Conservation (phyloP, 1,140 invertebrate species). For the Megalopta genalis region DNA sequence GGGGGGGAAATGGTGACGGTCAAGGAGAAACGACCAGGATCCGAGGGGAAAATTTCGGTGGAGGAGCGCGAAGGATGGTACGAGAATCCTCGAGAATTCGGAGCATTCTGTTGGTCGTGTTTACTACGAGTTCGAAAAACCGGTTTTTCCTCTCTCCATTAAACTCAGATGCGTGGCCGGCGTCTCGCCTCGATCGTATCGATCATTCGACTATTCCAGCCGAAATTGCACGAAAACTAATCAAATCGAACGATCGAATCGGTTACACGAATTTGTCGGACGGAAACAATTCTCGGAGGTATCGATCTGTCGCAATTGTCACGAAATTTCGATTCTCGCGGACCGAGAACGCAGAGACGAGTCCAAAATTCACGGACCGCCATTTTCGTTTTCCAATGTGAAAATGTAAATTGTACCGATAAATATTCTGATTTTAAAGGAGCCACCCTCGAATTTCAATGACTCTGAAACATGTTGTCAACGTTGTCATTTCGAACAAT, state of each 20-base stretch:
- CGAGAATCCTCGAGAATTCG: constrained; percentile 21
- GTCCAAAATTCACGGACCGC: no score
- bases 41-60: background rate
- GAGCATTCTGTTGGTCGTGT: constrained; percentile 30
- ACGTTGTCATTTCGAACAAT: no score
- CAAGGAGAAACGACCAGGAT: no score
- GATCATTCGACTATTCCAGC: background rate
- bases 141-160: constrained; percentile 23
- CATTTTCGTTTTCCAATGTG: no score
- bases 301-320: background rate
- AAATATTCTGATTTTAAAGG: no score
- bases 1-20: no score
- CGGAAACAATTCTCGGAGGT: background rate
- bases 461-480: no score
- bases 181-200: constrained; percentile 18
- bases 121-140: constrained; percentile 37
- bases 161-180: constrained; percentile 2
- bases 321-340: no score
- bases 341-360: no score
- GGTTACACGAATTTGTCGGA: background rate
- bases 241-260: background rate
- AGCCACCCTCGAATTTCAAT: no score
- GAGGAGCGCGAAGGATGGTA: background rate
- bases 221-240: background rate
- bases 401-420: no score